phyloP scores from a whole-genome alignment of 2,888 invertebrate species.

The Elegia similella region DNA sequence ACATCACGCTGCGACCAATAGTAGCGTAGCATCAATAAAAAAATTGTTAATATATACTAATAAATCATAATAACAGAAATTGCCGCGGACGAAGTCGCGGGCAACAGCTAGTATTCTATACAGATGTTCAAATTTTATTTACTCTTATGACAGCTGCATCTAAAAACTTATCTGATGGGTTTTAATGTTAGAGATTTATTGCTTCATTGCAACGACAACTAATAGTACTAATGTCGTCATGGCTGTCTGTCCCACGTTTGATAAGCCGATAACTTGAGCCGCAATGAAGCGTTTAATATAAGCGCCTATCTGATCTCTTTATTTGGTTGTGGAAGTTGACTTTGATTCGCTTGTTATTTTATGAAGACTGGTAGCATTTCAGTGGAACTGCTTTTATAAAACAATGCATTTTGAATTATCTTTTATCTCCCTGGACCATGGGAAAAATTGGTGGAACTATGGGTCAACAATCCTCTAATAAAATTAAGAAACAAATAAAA shows the following conservation, averaged over 20 bases:
- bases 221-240: slow-evolving; percentile 5
- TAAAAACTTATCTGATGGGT: not conserved
- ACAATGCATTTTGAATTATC: too few species aligned
- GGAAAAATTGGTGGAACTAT: too few species aligned
- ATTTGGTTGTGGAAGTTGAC: slow-evolving; percentile 2
- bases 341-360: not conserved
- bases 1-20: too few species aligned
- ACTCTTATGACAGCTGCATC: not conserved
- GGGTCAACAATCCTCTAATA: too few species aligned
- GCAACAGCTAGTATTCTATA: too few species aligned
- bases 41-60: too few species aligned
- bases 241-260: slow-evolving; percentile 9
- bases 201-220: slow-evolving; percentile 4
- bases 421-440: too few species aligned
- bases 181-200: slow-evolving; percentile 3
- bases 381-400: too few species aligned
- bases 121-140: not conserved
- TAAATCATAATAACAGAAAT: too few species aligned
- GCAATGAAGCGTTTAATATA: slow-evolving; percentile 5
- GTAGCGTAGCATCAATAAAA: too few species aligned
- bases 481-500: too few species aligned
- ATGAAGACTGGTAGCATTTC: not conserved
- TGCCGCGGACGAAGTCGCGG: too few species aligned
- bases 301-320: slow-evolving; percentile 12
- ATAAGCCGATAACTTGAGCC: slow-evolving; percentile 6